Evolutionary conservation across 2,888 invertebrate species (phyloP), one percentile per base, ranked within the genome.

Genomic region (Caenorhabditis afra): DNA sequence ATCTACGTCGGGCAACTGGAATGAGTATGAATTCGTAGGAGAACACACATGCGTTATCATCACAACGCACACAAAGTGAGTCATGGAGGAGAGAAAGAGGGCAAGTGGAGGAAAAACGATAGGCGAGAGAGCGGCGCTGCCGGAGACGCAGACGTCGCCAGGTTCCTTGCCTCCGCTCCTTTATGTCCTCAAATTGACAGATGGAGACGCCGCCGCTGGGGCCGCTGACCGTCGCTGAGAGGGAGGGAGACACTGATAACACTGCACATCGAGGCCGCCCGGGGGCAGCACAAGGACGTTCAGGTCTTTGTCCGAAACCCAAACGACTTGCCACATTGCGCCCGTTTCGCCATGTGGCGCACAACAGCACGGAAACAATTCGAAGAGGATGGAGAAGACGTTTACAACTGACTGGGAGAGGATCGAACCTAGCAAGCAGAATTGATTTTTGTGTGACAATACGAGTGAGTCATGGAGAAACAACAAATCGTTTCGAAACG

Each of bases 101-200:
- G 50, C 23, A 47, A 55, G 55, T 47, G 58, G 50, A 44, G 39
- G 44, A 44, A 58, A n/a, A 23, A 29, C 29, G 58, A 58, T 41
- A 7, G 57, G 20, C 8, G 67, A 67, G 52, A 45, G 10, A 47
- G 41, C 18, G 65, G 16, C 35, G 44, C 44, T 10, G n/a, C 23
- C 14, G 45, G 41, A 45, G 57, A 58, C 57, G 53, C 55, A 64
- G 64, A 50, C 62, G 39, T 23, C 29, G 29, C 29, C n/a, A 55
- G 39, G 45, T 65, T 44, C 29, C 7, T 29, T 29, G 29, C 29
- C 29, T 29, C 29, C 49, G 8, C 44, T 59, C 59, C 58, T 65
- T 58, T 74, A 65, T 65, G 73, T 50, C 71, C 71, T 74, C 73
- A 74, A 74, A 65, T 74, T 74, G 73, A 74, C 73, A 74, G 73